Conservation (phyloP, 2,888 invertebrate species). For the Hololepta plana region DNA sequence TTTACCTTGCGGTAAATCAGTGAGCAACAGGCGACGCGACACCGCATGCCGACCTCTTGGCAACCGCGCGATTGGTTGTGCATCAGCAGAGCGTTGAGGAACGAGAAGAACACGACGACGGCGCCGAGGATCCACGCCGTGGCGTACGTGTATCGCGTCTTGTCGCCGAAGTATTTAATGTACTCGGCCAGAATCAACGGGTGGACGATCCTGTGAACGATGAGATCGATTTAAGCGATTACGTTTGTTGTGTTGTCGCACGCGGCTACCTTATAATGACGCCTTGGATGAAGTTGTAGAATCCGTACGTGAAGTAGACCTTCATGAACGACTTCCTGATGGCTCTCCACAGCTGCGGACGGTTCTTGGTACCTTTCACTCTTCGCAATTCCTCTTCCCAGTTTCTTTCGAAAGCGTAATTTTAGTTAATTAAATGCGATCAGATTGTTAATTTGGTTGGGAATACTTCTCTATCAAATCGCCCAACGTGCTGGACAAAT, state of each 20-base stretch:
- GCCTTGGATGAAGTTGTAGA: constrained; percentile 35
- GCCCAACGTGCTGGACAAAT: constrained; percentile 46
- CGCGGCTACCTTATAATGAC: constrained; percentile 35
- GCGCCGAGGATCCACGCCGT: constrained; percentile 50
- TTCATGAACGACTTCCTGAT: constrained; percentile 40
- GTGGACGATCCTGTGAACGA: constrained; percentile 36
- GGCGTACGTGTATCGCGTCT: constrained; percentile 28
- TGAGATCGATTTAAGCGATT: constrained; percentile 3
- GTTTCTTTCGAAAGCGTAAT: too few relatives aligned
- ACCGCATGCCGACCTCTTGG: constrained; percentile 54
- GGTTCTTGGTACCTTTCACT: constrained; percentile 26
- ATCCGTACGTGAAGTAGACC: constrained; percentile 39
- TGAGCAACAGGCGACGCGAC: constrained; percentile 60
- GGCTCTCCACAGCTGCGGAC: constrained; percentile 36
- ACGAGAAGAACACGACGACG: constrained; percentile 37
- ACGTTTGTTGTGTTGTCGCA: constrained; percentile 6
- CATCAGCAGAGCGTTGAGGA: constrained; percentile 38
- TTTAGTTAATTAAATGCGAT: too few relatives aligned
- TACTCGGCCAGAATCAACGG: constrained; percentile 42
- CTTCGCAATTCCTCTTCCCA: constrained; percentile 40
- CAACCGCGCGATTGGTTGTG: constrained; percentile 42
- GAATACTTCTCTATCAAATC: constrained; percentile 39
- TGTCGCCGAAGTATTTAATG: constrained; percentile 42
- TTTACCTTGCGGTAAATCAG: constrained; percentile 68
- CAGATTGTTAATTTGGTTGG: background rate